Percentiles rank a stretch among this genome's conserved stretches.
Conservation (phyloP, 53 echinoderm and acorn worm species). For the Paelopatides confundens region DNA sequence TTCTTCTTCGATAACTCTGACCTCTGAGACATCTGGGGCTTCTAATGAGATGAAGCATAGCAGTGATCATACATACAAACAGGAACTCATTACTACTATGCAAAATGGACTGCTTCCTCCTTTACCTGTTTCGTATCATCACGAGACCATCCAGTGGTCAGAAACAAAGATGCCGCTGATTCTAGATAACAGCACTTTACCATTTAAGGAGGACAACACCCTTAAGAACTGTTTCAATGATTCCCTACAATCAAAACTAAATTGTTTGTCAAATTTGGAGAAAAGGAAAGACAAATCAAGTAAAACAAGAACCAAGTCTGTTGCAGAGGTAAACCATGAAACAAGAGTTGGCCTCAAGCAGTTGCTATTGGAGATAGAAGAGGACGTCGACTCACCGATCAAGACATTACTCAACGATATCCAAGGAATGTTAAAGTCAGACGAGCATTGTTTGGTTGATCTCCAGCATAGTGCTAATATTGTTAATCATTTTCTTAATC, state of each 20-base stretch:
- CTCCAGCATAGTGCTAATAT: conserved; percentile 49
- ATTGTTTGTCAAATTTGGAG: conserved; percentile 1
- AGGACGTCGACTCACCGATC: conserved; percentile 10
- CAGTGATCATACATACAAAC: neutral
- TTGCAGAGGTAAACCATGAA: conserved; percentile 43
- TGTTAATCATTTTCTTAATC: conserved; percentile 36
- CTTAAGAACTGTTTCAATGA: conserved; percentile 2
- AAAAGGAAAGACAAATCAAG: neutral
- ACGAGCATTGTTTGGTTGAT: conserved; percentile 47
- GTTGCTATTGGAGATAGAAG: conserved; percentile 38
- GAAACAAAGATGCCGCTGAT: conserved; percentile 23
- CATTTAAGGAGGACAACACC: neutral
- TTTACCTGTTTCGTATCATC: neutral
- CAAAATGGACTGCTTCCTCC: conserved; percentile 32
- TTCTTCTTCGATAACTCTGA: conserved; percentile 33
- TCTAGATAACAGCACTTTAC: conserved; percentile 3
- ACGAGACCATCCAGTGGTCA: neutral
- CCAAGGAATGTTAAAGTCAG: conserved; percentile 45
- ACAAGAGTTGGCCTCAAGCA: conserved; percentile 38
- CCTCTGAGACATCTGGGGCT: conserved; percentile 36
- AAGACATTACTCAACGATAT: conserved; percentile 36
- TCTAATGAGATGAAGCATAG: conserved; percentile 36
- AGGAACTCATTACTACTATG: conserved; percentile 10
- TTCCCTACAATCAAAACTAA: neutral
- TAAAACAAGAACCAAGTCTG: conserved; percentile 34